Evolutionary conservation across 2,797 vertebrate species (phyloP), one percentile per base, ranked within the genome.

Genomic region (Huso huso): DNA sequence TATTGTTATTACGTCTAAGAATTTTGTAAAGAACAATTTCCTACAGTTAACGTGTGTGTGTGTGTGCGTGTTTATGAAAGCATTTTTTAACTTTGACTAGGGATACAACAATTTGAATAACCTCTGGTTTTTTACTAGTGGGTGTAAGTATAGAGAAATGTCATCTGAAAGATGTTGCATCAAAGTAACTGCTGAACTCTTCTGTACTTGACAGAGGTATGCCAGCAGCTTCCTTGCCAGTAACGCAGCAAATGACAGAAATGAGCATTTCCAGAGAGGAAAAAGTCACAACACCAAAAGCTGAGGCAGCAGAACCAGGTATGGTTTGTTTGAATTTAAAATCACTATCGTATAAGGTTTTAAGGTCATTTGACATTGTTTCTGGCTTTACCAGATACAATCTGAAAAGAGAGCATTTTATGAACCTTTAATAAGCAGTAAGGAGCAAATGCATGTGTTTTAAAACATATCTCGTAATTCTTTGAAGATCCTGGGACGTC

Each of bases 231-330:
- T 90, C 95, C 79, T 92, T 99, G 85, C 95, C 96, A 79, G 95
- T 98, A 82, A 99, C 89, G 6, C 95, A 99, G 85, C 95, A 99
- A 90, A 98, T 99, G 95, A 98, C 96, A 78, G 96, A 98, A 88
- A 99, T 99, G 96, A 99, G 95, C 86, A 98, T 99, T 87, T 98
- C 95, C 68, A 91, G 91, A 89, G 94, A 98, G 81, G 94, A 96
- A 69, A 87, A 88, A 78, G 75, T 82, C 72, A 78, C 84, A 18
- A 82, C 87, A 70, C 89, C 86, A n/a, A 93, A 93, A 84, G 79
- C 91, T 68, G 94, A 95, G 78, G 72, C 88, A 72, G 75, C 84
- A 78, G 93, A 96, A 80, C 93, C 95, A 90, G 96, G 95, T 98
- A 93, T 82, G 23, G 23, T 37, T 37, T 37, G 23, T 37, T 37